Conservation (phyloP, 1,140 invertebrate species). For the Musca vetustissima region DNA sequence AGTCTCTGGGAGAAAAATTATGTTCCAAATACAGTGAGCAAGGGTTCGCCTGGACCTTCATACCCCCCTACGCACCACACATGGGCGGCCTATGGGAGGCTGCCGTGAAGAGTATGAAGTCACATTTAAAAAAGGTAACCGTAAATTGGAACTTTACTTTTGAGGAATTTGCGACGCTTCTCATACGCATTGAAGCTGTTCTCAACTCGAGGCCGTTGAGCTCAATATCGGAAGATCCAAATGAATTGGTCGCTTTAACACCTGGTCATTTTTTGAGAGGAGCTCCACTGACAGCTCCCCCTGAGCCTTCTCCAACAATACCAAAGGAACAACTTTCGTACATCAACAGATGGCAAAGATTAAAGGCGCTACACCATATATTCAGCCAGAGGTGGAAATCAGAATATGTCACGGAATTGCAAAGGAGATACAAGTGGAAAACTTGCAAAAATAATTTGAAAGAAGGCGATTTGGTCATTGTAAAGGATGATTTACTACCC, state of each 20-base stretch:
- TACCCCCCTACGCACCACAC: not conserved
- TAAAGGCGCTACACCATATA: constrained; percentile 2
- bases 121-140: not conserved
- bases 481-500: constrained; percentile 43
- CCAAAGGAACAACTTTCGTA: not conserved
- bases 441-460: not conserved
- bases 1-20: not conserved
- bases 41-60: constrained; percentile 4
- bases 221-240: not conserved
- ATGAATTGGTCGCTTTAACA: not conserved
- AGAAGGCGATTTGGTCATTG: constrained; percentile 36
- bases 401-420: constrained; percentile 32
- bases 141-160: not conserved
- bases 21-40: not conserved
- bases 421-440: constrained; percentile 32
- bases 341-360: not conserved
- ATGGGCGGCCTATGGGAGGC: constrained; percentile 16
- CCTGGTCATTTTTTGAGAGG: constrained; percentile 17
- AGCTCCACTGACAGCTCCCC: not conserved
- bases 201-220: constrained; percentile 5
- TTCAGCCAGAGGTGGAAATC: constrained; percentile 33
- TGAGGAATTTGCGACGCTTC: constrained; percentile 17
- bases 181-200: too few relatives aligned
- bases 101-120: constrained; percentile 10
- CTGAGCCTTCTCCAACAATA: not conserved